Conservation (phyloP, 1,140 invertebrate genomes). For the Nephila pilipes region DNA sequence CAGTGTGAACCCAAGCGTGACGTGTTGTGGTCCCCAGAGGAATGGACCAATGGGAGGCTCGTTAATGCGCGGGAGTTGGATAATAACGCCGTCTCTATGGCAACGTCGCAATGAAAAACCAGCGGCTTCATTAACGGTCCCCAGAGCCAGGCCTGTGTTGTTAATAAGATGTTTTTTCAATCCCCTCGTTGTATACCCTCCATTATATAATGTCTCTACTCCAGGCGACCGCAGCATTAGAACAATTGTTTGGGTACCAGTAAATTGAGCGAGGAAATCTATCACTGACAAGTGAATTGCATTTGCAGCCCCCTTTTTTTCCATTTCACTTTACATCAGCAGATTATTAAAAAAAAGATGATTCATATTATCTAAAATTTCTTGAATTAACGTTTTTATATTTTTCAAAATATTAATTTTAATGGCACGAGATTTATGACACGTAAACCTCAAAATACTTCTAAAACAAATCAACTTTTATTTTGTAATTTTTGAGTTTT, state of each 20-base stretch:
- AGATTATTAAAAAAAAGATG: too few species aligned
- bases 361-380: too few species aligned
- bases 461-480: too few species aligned
- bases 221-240: background rate
- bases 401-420: too few species aligned
- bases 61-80: slow-evolving; percentile 67
- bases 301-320: too few species aligned
- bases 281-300: too few species aligned
- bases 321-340: too few species aligned
- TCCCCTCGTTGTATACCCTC: background rate
- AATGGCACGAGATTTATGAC: too few species aligned
- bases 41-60: slow-evolving; percentile 47
- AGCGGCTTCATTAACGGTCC: slow-evolving; percentile 57
- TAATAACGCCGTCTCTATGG: slow-evolving; percentile 55
- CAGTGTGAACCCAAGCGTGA: slow-evolving; percentile 48
- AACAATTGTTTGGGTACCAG: background rate
- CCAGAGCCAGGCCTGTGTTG: background rate
- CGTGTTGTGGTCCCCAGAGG: slow-evolving; percentile 54
- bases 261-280: too few species aligned
- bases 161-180: slow-evolving; percentile 1
- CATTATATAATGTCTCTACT: background rate
- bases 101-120: slow-evolving; percentile 2
- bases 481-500: too few species aligned
- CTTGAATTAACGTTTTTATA: too few species aligned
- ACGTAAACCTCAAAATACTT: too few species aligned